These are phyloP conservation scores for Nomada fabriciana DNA, from an alignment of 2,888 invertebrate genomes.

Conservation along the genomic window DNA sequence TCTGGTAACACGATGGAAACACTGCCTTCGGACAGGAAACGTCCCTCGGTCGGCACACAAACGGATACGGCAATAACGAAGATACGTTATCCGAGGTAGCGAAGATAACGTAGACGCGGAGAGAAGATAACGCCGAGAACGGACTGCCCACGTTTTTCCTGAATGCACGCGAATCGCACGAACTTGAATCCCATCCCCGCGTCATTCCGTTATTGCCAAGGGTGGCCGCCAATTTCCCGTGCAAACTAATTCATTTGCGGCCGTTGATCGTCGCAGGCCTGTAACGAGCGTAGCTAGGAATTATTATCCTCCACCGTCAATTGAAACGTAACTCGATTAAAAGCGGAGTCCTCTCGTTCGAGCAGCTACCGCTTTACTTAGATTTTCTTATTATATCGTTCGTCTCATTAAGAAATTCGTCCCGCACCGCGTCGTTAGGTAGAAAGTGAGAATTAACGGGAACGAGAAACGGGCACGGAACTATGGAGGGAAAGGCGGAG, in stretches of 20 bases:
- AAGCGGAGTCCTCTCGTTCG: not conserved
- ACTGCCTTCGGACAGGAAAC: slow-evolving; percentile 5
- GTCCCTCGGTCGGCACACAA: slow-evolving; percentile 1
- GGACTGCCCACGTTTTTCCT: slow-evolving; percentile 55
- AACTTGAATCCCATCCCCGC: not conserved
- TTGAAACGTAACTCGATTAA: slow-evolving; percentile 3
- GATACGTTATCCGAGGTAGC: slow-evolving; percentile 57
- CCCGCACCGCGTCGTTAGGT: slow-evolving; percentile 46
- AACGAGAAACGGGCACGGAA: slow-evolving; percentile 36
- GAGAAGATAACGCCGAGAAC: slow-evolving; percentile 16
- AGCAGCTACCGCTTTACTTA: not conserved
- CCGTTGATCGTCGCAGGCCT: too few relatives aligned
- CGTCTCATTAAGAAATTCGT: slow-evolving; percentile 60
- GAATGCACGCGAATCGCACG: slow-evolving; percentile 4
- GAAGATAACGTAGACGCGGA: slow-evolving; percentile 32
- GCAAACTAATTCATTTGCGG: not conserved
- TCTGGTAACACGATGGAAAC: not conserved
- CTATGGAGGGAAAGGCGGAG: slow-evolving; percentile 11
- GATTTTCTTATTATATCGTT: slow-evolving; percentile 50
- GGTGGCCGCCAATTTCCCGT: not conserved
- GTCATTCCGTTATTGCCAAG: not conserved
- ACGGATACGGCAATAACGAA: slow-evolving; percentile 30
- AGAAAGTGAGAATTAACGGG: slow-evolving; percentile 59
- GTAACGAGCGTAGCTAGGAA: not conserved
- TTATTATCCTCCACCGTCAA: slow-evolving; percentile 7